Base-by-base conservation (phyloP, 2,113 vertebrate genomes). In the Myrmecobius fasciatus region DNA sequence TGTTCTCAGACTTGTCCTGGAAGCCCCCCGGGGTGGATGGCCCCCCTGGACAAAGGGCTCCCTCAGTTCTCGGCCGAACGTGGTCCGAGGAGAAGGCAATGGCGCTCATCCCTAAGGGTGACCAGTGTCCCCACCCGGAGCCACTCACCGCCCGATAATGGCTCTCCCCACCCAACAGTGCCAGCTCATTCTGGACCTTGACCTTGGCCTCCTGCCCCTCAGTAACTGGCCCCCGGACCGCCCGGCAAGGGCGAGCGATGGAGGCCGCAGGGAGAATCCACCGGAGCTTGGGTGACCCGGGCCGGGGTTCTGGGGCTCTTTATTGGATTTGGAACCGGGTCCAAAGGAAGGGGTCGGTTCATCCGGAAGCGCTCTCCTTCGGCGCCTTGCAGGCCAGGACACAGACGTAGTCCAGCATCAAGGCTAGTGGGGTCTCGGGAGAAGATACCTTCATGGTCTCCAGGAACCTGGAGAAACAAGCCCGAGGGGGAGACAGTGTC, bases 391-490 rank as follows among this genome's bases (percentile, higher is more conserved):
- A 43, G 43, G 67, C 67, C 67, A 83, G 8, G 43, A 90, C 89
- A 31, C 89, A 90, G 20, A 90, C 6, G 20, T 90, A 51, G 2
- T 51, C 28, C 1, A 47, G 22, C 4, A 11, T 28, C 25, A 90
- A 31, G 8, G 10, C 26, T 14, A 90, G 20, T 17, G 10, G 46
- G 2, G 89, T 90, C 14, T 90, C 89, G 7, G 3, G 89, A 49
- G 89, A 90, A 47, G 89, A 90, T 31, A 28, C 89, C 47, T 51
- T 51, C 89, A 90, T 90, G 89, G 89, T 90, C 89, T 90, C 25
- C 48, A 90, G 49, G 89, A 90, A 90, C 31, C 89, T 90, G 89
- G 28, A 49, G 89, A 49, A 31, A 31, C 25, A 90, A 49, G 28
- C 17, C 22, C 9, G 31, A 14, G 48, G 25, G 26, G 3, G 6